These are phyloP conservation scores for Chymomyza caudatula DNA, from an alignment of 2,888 invertebrate species.

Conservation along the genomic window DNA sequence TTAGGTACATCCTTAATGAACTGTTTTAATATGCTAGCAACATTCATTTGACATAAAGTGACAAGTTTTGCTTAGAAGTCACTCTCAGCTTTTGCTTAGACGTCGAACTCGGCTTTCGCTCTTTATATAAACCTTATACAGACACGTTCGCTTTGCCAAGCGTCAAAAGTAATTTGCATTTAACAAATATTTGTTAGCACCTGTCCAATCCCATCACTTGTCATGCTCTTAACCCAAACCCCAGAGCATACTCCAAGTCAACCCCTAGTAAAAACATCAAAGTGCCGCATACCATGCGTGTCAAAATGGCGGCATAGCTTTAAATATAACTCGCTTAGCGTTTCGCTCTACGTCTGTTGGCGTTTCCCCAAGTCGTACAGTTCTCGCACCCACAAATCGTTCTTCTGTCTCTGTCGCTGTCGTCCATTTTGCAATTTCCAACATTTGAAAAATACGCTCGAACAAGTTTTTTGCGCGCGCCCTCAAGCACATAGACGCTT, in stretches of 20 bases:
- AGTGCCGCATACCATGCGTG: conserved; percentile 53
- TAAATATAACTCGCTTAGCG: conserved; percentile 52
- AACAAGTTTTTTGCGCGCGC: conserved; percentile 17
- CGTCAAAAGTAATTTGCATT: conserved; percentile 69
- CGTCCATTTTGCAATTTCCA: conserved; percentile 31
- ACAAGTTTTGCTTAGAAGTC: background rate
- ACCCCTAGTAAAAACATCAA: conserved; percentile 45
- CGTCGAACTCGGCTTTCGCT: background rate
- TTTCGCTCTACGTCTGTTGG: conserved; percentile 21
- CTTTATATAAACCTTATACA: conserved; percentile 39
- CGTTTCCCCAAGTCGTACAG: background rate
- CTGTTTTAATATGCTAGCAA: background rate
- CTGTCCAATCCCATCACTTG: background rate
- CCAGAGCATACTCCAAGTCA: background rate
- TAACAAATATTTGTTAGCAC: conserved; percentile 59
- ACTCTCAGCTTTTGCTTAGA: background rate
- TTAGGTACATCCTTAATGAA: background rate
- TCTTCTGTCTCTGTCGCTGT: conserved; percentile 15
- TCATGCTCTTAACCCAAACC: too few species aligned
- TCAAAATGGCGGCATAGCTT: conserved; percentile 61
- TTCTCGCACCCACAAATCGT: background rate
- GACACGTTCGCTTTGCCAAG: conserved; percentile 47
- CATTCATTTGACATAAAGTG: background rate
- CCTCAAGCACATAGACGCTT: conserved; percentile 34
- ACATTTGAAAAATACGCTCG: conserved; percentile 29